phyloP scores from a whole-genome alignment of 1,140 invertebrate genomes.

The Thaumetopoea pityocampa region DNA sequence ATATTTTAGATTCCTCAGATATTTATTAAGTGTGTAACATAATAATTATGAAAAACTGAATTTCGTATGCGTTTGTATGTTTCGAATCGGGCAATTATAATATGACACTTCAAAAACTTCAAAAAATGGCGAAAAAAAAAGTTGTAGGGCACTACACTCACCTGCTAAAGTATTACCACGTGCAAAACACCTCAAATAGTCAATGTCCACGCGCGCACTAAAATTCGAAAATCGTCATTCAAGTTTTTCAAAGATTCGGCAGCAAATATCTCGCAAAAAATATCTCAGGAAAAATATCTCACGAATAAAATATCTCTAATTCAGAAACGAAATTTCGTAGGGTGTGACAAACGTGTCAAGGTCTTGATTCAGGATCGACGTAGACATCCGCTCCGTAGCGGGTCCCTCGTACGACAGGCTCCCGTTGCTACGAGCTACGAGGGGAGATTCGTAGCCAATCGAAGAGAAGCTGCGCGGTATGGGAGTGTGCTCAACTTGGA shows the following conservation, averaged over 20 bases:
- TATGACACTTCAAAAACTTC: not conserved
- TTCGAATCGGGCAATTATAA: too few species aligned
- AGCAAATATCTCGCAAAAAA: constrained; percentile 1
- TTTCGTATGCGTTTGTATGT: too few species aligned
- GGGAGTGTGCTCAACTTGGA: constrained; percentile 43
- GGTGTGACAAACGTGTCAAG: constrained; percentile 64
- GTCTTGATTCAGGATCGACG: constrained; percentile 46
- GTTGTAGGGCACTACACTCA: too few species aligned
- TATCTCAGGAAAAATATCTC: constrained; percentile 7
- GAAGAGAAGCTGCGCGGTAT: constrained; percentile 55
- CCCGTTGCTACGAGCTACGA: constrained; percentile 73
- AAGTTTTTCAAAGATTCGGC: constrained; percentile 3
- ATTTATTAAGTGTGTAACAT: too few species aligned
- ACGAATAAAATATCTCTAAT: constrained; percentile 8
- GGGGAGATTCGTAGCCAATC: constrained; percentile 68
- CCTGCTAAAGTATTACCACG: constrained; percentile 22
- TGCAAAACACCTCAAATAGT: constrained; percentile 21
- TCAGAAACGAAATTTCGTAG: constrained; percentile 34
- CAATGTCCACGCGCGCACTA: constrained; percentile 27
- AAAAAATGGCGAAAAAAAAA: not conserved
- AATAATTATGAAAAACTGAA: too few species aligned
- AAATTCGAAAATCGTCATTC: constrained; percentile 17
- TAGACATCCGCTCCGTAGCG: constrained; percentile 65
- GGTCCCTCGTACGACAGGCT: constrained; percentile 66
- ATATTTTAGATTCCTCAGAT: too few species aligned